Base-by-base conservation (phyloP, 1,140 invertebrate species). In the Drosophila hydei region DNA sequence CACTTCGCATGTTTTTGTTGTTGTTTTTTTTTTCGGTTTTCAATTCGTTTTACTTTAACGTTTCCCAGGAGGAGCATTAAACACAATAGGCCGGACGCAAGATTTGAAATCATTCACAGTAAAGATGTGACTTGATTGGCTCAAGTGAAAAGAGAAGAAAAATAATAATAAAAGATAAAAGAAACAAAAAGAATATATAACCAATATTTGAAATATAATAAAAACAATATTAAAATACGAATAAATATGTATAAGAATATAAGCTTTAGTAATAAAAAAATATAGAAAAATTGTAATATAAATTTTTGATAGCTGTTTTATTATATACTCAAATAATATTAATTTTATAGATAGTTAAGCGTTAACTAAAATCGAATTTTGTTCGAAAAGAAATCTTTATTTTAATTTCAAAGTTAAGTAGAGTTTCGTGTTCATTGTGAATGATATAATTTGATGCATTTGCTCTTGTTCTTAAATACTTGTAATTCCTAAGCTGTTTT, bases 21-120 rank as follows among this genome's bases (percentile, higher is more conserved):
- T 9, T 33, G 0, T 4, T 18, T 42, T 42, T 42, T 72, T 55
- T 33, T 54, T 45, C 40, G 60, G 14, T 52, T 48, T 77, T 56
- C 9, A 50, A 62, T 71, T 70, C 33, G 19, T 62, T 75, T 69
- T 64, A 59, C 16, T 51, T 60, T 16, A 16, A 43, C 40, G 51
- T 72, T 58, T 74, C 54, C 40, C 25, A 33, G 23, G 47, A 27
- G 69, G 9, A 40, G 56, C 43, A 63, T 47, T 40, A 38, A 71
- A 83, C 30, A 75, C 64, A 75, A 65, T 68, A 55, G 60, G 75
- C 75, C 25, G 33, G 45, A 67, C 40, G 54, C 77, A 72, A 62
- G 69, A 71, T 85, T 70, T 48, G 61, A 68, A 84, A 54, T 79
- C 38, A 16, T 42, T 42, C 38, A 42, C n/a, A 16, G 38, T 16